These are phyloP conservation scores for Labia minor DNA, from an alignment of 2,888 invertebrate species.

Conservation along the genomic window DNA sequence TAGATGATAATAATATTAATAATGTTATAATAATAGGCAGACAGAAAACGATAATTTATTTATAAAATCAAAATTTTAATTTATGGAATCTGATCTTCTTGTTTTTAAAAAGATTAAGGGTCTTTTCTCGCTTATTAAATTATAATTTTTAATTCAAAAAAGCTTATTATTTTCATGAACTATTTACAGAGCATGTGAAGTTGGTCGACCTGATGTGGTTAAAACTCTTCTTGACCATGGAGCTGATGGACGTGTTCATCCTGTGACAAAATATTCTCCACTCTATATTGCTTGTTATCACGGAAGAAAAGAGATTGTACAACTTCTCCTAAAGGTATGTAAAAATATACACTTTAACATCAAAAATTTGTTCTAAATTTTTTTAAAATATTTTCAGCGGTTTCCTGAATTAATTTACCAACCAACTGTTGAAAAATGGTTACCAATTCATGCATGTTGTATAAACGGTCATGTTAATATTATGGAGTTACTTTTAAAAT, in stretches of 20 bases:
- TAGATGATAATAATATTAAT: no score
- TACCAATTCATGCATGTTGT: slow-evolving; percentile 85
- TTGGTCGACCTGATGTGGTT: slow-evolving; percentile 69
- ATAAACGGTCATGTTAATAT: slow-evolving; percentile 74
- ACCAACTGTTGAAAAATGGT: slow-evolving; percentile 82
- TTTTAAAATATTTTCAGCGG: slow-evolving; percentile 37
- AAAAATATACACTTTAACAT: no score
- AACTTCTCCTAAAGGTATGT: slow-evolving; percentile 52
- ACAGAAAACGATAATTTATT: no score
- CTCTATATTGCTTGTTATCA: slow-evolving; percentile 83
- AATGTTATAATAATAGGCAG: no score
- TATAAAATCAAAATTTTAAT: no score
- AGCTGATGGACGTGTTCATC: slow-evolving; percentile 80
- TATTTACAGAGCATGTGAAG: slow-evolving; percentile 78
- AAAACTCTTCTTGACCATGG: slow-evolving; percentile 65
- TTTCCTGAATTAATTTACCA: slow-evolving; percentile 77
- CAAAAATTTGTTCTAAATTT: no score
- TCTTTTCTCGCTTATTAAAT: no score
- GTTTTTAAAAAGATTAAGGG: no score
- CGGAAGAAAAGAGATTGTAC: slow-evolving; percentile 67
- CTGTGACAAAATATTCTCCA: slow-evolving; percentile 84
- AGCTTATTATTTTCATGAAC: no score
- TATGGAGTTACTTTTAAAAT: slow-evolving; percentile 66
- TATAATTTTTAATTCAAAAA: no score
- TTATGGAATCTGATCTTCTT: no score